Evolutionary conservation across 2,888 invertebrate genomes (phyloP).

Genomic region (Machimus rusticus): DNA sequence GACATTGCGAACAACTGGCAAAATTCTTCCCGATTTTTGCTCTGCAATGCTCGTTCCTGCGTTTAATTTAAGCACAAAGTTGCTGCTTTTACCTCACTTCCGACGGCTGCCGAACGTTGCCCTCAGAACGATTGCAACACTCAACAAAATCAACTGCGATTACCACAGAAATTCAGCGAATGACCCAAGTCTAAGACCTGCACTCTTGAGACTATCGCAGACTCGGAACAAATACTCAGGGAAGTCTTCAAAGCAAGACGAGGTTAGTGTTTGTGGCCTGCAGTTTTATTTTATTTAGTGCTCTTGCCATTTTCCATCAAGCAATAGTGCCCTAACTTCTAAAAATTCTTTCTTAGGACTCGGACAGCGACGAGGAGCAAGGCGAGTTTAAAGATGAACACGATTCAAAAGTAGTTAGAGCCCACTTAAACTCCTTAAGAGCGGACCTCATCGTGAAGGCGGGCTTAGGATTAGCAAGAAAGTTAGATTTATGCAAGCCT

Average conservation of each 20-base stretch:
- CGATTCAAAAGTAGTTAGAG: constrained; percentile 72
- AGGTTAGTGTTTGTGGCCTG: background rate
- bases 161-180: background rate
- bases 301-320: background rate
- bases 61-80: background rate
- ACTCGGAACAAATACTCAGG: background rate
- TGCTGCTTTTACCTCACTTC: background rate
- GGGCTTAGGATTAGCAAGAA: constrained; percentile 75
- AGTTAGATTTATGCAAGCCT: constrained; percentile 64
- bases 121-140: background rate
- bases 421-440: constrained; percentile 72
- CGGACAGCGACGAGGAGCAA: constrained; percentile 65
- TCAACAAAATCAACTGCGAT: background rate
- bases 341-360: constrained; percentile 52
- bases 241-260: background rate
- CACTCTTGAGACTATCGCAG: background rate
- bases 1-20: background rate
- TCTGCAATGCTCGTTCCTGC: background rate
- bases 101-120: background rate
- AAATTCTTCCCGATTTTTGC: background rate
- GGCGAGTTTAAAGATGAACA: constrained; percentile 66
- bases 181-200: background rate
- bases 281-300: background rate
- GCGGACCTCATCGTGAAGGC: constrained; percentile 75
- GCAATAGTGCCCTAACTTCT: background rate